phyloP scores from a whole-genome alignment of 1,140 invertebrate species.

The Heterodera carotae region DNA sequence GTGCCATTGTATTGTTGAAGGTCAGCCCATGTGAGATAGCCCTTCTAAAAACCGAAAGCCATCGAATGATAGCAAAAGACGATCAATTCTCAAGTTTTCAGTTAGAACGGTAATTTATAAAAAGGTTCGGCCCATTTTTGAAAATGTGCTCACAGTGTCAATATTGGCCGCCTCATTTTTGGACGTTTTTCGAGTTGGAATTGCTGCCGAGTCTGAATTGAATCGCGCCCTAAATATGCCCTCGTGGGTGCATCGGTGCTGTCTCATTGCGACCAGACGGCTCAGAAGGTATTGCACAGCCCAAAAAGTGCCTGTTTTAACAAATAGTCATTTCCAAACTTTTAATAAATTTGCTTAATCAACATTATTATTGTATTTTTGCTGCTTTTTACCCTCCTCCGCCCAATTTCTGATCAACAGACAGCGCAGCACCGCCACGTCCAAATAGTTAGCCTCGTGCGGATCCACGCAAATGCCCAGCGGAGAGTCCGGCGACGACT shows the following conservation, averaged over 20 bases:
- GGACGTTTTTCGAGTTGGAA: slow-evolving; percentile 23
- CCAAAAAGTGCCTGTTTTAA: slow-evolving; percentile 79
- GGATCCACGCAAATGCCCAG: slow-evolving; percentile 70
- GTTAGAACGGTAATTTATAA: background rate
- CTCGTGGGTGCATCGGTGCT: slow-evolving; percentile 43
- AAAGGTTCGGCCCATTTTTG: background rate
- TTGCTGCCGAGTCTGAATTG: slow-evolving; percentile 44
- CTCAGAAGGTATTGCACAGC: slow-evolving; percentile 78
- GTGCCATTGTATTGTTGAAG: slow-evolving; percentile 42
- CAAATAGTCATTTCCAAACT: background rate
- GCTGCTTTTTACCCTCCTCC: slow-evolving; percentile 75
- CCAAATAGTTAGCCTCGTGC: slow-evolving; percentile 87
- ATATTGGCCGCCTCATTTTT: slow-evolving; percentile 28
- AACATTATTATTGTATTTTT: background rate
- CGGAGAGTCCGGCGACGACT: slow-evolving; percentile 6
- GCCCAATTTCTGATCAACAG: slow-evolving; percentile 96
- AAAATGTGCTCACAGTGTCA: slow-evolving; percentile 22
- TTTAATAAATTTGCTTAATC: background rate
- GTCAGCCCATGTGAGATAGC: slow-evolving; percentile 62
- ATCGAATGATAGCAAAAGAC: too few relatives aligned
- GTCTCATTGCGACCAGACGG: slow-evolving; percentile 67
- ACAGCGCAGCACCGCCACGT: slow-evolving; percentile 90
- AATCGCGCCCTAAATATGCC: slow-evolving; percentile 49
- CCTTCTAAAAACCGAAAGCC: slow-evolving; percentile 48
- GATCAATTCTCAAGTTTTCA: too few relatives aligned